Conservation (phyloP, 2,888 invertebrate species). For the Tiliacea citrago region DNA sequence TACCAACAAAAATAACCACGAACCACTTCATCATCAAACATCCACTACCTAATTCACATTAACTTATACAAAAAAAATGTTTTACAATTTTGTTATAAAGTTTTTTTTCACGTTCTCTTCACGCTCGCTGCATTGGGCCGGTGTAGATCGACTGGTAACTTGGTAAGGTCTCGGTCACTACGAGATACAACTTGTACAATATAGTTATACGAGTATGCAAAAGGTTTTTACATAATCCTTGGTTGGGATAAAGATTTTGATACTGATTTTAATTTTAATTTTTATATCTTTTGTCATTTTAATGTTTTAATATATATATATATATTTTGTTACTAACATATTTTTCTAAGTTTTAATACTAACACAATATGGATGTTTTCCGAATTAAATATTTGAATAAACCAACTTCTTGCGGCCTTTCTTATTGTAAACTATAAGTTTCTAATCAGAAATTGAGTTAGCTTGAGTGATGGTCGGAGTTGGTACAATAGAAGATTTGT, state of each 20-base stretch:
- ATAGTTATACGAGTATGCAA: conserved; percentile 1
- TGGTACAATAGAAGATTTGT: not conserved
- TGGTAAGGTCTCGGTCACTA: conserved; percentile 55
- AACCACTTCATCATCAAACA: conserved; percentile 42
- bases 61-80: not conserved
- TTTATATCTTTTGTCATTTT: no score
- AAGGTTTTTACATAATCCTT: conserved; percentile 53
- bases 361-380: no score
- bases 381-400: no score
- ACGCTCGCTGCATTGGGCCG: conserved; percentile 38
- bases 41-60: not conserved
- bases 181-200: not conserved
- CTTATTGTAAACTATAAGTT: not conserved
- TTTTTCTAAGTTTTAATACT: no score
- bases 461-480: not conserved
- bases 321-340: no score
- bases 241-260: no score
- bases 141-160: conserved; percentile 52
- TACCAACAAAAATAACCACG: conserved; percentile 37
- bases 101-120: conserved; percentile 10
- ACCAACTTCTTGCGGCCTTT: not conserved
- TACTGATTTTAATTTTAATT: no score
- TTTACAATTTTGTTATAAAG: not conserved
- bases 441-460: not conserved
- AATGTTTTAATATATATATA: no score